Percentiles rank a stretch among this genome's conserved stretches.
These are phyloP conservation scores for Pachyramphus minor DNA, from an alignment of 2,113 vertebrate genomes.

Conservation along the genomic window DNA sequence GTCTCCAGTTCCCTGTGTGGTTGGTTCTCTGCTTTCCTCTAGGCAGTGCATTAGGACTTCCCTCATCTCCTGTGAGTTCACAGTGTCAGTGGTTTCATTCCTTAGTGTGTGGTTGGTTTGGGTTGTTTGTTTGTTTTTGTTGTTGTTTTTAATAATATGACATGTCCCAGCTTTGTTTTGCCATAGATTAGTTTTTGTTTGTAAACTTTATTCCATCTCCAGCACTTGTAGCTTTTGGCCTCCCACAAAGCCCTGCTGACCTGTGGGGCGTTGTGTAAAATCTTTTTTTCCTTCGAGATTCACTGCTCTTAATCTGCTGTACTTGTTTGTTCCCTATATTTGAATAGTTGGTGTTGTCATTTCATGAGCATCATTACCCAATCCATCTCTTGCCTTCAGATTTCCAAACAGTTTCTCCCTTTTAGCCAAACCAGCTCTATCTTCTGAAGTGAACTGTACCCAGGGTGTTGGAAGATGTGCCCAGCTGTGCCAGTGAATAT, in stretches of 20 bases:
- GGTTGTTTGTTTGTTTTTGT: neutral
- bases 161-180: neutral
- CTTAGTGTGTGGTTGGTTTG: neutral
- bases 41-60: neutral
- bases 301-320: neutral
- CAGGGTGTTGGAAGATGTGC: neutral
- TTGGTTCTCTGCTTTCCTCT: neutral
- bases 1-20: neutral
- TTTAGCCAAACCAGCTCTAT: neutral
- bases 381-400: neutral
- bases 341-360: neutral
- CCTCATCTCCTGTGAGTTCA: neutral
- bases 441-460: neutral
- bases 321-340: neutral
- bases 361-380: neutral
- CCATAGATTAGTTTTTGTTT: neutral
- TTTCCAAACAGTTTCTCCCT: neutral
- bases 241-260: neutral
- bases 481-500: neutral
- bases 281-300: neutral
- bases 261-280: neutral
- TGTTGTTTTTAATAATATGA: neutral
- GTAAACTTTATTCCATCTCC: neutral
- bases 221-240: neutral
- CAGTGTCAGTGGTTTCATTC: neutral